Evolutionary conservation across 2,888 invertebrate species (phyloP).

Genomic region (Campopleginae sp.): DNA sequence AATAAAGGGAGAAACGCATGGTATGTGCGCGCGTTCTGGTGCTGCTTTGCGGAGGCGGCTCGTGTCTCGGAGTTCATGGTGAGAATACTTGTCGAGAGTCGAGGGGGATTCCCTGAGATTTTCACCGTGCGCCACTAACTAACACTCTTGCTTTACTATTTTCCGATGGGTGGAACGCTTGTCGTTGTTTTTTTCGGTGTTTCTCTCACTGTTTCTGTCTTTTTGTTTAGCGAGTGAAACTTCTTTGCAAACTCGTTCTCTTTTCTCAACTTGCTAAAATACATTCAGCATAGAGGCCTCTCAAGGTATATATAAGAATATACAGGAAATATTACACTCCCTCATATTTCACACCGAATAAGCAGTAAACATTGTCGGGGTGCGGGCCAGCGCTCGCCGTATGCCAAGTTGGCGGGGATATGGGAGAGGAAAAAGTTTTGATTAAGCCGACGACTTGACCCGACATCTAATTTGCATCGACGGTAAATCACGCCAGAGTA

Average conservation of each 20-base stretch:
- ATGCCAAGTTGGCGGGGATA: conserved; percentile 12
- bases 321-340: conserved; percentile 69
- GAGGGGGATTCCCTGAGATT: conserved; percentile 42
- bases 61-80: conserved; percentile 45
- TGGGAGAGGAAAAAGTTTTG: conserved; percentile 69
- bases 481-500: conserved; percentile 72
- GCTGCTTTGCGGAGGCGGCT: conserved; percentile 56
- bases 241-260: conserved; percentile 43
- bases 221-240: background rate
- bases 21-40: conserved; percentile 31
- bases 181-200: background rate
- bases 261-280: conserved; percentile 60
- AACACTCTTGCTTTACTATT: conserved; percentile 51
- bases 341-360: conserved; percentile 71
- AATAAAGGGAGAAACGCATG: conserved; percentile 22
- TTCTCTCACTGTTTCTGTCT: background rate
- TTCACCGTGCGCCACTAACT: conserved; percentile 41
- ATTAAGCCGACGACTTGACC: conserved; percentile 73
- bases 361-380: conserved; percentile 72
- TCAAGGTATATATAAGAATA: conserved; percentile 63
- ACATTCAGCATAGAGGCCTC: conserved; percentile 53
- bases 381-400: conserved; percentile 58
- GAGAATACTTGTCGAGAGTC: conserved; percentile 55
- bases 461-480: conserved; percentile 74
- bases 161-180: conserved; percentile 57